Evolutionary conservation across 2,888 invertebrate species (phyloP).

Genomic region (Eilema depressum): DNA sequence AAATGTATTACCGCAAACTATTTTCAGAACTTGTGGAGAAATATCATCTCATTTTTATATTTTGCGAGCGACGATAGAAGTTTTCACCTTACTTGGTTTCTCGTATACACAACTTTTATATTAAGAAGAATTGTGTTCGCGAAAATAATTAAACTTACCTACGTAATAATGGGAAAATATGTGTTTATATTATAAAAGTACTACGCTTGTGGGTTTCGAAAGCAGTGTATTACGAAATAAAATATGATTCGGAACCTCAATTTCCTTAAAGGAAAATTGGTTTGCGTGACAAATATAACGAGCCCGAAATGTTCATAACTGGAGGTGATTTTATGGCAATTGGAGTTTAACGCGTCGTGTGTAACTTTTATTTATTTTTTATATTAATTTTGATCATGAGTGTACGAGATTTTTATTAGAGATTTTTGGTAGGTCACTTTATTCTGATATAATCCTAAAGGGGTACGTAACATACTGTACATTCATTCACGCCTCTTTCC

Average conservation of each 20-base stretch:
- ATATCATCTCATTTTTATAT: conserved; percentile 40
- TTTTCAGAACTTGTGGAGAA: conserved; percentile 39
- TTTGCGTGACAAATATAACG: conserved; percentile 18
- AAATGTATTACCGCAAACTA: conserved; percentile 39
- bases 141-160: conserved; percentile 40
- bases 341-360: conserved; percentile 4
- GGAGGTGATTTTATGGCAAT: conserved; percentile 13
- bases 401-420: not conserved
- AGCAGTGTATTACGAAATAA: conserved; percentile 14
- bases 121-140: conserved; percentile 23
- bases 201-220: conserved; percentile 9
- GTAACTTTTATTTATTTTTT: not conserved
- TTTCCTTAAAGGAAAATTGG: conserved; percentile 13
- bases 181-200: conserved; percentile 23
- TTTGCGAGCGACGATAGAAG: conserved; percentile 23
- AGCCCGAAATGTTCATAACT: conserved; percentile 3
- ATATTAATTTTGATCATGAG: not conserved
- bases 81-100: conserved; percentile 34
- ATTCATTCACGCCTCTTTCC: too few relatives aligned
- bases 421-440: too few relatives aligned
- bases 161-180: conserved; percentile 15
- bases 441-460: too few relatives aligned
- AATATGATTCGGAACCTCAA: conserved; percentile 15
- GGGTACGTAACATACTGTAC: too few relatives aligned
- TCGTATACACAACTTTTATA: conserved; percentile 32